Evolutionary conservation across 2,888 invertebrate species (phyloP), one percentile per base, ranked within the genome.

Genomic region (Synanthedon vespiformis): DNA sequence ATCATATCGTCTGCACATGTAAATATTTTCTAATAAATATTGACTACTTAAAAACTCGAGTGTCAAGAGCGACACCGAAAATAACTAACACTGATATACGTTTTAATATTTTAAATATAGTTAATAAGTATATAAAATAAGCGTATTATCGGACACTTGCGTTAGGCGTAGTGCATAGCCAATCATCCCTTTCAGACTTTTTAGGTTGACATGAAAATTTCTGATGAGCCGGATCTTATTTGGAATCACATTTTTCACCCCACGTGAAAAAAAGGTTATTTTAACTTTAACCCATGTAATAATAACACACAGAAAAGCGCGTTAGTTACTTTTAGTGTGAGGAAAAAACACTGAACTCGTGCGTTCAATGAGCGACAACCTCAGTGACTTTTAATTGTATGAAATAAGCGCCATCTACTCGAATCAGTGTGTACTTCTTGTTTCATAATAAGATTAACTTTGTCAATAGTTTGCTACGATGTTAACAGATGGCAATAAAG

Each of bases 91-190:
- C 72, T 78, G 80, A 77, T 80, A 82, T 79, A 48, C 4, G 49
- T 50, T 27, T 50, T 16, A 16, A n/a, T 44, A 44, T n/a, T 44
- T n/a, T 13, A 44, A 13, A 44, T 44, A 44, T 13, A 13, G 44
- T 44, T 12, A 78, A 72, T 74, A 72, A 72, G 74, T 83, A 80
- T 34, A 34, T 80, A 84, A 84, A 85, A 86, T 87, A 87, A 87
- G 86, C 86, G 86, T 87, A 86, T 83, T 76, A 71, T 75, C 82
- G 85, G 86, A 85, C 79, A 72, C 73, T 72, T 77, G 78, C 77
- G 74, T 77, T 67, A 63, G 77, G 75, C 76, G 69, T 65, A 62
- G 58, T 58, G 55, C 62, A 65, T 72, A 40, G 80, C 75, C 81
- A 69, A 63, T 80, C 79, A 74, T 82, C 81, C 85, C 72, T 76